Base-by-base conservation (phyloP, 2,113 vertebrate genomes). In the Anarhynchus alexandrinus region DNA sequence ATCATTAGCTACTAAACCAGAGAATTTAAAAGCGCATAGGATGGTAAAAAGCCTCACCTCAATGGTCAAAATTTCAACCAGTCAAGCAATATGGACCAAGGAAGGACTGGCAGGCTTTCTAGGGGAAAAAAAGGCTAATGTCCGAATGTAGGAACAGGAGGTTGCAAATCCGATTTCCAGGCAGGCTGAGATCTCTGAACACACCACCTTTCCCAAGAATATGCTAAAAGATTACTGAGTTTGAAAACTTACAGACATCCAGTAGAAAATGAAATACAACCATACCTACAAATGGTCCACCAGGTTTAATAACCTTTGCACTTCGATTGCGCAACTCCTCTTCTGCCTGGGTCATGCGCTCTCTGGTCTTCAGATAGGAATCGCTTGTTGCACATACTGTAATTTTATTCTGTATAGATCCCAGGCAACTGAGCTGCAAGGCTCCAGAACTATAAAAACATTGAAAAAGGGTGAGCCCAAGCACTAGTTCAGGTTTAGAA, bases 271-370 rank as follows among this genome's bases (percentile, higher is more conserved):
- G 1, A 86, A 94, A 93, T n/a, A 55, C 88, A 86, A 94, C 92
- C 98, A 95, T 98, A 98, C 99, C 99, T 98, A 98, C 97, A 96
- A 97, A 98, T 80, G 98, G 98, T 95, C 98, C 98, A 88, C 98
- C 98, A 45, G 99, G 99, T 94, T 99, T 99, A 97, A 99, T 99
- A 97, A 99, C 98, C 98, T 99, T 99, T 98, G 98, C 98, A 98
- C 98, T 98, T 97, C 97, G 98, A 98, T 98, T 99, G 92, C 98
- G 98, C 5, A 98, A 99, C 94, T 99, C 99, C 94, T 99, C 99
- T 77, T 98, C 99, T 43, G 98, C 99, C 97, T 99, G 99, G 88
- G 98, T 98, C 99, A 99, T 97, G 77, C 98, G 98, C 86, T 99
- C 98, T 97, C 98, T 97, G 86, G 99, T 99, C 97, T 98, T 98